Base-by-base conservation (phyloP, 1,140 invertebrate genomes). In the Eumaeus atala region DNA sequence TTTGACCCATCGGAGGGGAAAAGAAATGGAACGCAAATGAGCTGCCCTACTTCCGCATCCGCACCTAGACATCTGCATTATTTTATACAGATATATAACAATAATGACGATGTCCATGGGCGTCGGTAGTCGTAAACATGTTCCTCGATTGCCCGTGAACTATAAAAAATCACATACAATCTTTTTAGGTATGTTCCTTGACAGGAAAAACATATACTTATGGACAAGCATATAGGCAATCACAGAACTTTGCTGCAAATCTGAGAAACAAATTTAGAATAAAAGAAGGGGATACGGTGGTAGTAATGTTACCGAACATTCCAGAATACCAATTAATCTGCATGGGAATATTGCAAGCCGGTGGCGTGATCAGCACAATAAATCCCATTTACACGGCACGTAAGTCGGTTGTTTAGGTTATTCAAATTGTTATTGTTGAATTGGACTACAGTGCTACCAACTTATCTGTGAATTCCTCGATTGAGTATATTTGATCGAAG, bases 321-420 rank as follows among this genome's bases (percentile, higher is more conserved):
- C 94, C 95, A 0, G 95, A 97, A 74, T 94, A 89, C 70, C 87
- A 91, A 0, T 87, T 96, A 5, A 89, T 91, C 0, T 77, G 91
- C 28, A 69, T 95, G 54, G 95, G 93, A 1, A 90, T 90, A 48
- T 68, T 94, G 6, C 90, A 92, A 65, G 92, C 93, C 18, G 95
- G 94, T 0, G 87, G 94, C 0, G 70, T 92, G 9, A 89, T 95
- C 1, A 95, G 95, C 7, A 92, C 94, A 0, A 88, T 95, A 0
- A 97, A 97, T 87, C 94, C 95, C 0, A 80, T 92, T 37, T 97
- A 96, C 70, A 96, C 93, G 8, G 69, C 91, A 70, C 91, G 95
- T 97, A 69, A 74, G 83, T 79, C 10, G 44, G 47, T 35, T 9
- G 17, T 34, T 58, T n/a, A 2, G 6, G 2, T 28, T 28, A 3